Evolutionary conservation across 2,888 invertebrate species (phyloP).

Genomic region (Bruchidius siliquastri): DNA sequence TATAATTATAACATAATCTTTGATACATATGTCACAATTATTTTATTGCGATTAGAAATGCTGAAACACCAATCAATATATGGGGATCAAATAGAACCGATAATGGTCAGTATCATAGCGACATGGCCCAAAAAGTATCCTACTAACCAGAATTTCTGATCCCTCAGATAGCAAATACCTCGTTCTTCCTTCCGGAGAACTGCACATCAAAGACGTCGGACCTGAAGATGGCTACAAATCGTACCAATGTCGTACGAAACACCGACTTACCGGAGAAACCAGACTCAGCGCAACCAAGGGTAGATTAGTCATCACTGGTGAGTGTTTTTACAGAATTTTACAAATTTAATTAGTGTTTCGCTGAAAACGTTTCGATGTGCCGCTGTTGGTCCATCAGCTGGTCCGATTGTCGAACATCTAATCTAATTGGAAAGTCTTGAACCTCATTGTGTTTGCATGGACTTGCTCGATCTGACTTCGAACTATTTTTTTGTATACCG

Average conservation of each 20-base stretch:
- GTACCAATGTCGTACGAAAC: constrained; percentile 91
- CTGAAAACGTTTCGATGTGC: constrained; percentile 18
- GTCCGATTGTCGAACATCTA: too few relatives aligned
- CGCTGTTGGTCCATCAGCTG: not conserved
- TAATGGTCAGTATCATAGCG: not conserved
- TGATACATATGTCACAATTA: too few relatives aligned
- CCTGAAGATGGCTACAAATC: constrained; percentile 92
- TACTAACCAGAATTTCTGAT: not conserved
- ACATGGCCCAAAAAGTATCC: not conserved
- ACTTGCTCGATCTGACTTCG: too few relatives aligned
- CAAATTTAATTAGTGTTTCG: not conserved
- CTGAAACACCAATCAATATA: too few relatives aligned
- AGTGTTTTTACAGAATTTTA: constrained; percentile 47
- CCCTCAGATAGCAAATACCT: constrained; percentile 87
- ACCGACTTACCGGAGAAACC: constrained; percentile 88
- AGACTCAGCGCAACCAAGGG: constrained; percentile 90
- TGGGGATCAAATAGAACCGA: not conserved
- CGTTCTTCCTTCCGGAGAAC: constrained; percentile 89
- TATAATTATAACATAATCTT: too few relatives aligned
- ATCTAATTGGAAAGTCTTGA: too few relatives aligned
- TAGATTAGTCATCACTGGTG: constrained; percentile 91
- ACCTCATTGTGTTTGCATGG: too few relatives aligned
- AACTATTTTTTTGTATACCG: too few relatives aligned
- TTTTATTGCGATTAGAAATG: too few relatives aligned
- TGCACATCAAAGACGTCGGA: constrained; percentile 92